Conservation (phyloP, 2,888 invertebrate genomes). For the Lepeophtheirus nordmannii region DNA sequence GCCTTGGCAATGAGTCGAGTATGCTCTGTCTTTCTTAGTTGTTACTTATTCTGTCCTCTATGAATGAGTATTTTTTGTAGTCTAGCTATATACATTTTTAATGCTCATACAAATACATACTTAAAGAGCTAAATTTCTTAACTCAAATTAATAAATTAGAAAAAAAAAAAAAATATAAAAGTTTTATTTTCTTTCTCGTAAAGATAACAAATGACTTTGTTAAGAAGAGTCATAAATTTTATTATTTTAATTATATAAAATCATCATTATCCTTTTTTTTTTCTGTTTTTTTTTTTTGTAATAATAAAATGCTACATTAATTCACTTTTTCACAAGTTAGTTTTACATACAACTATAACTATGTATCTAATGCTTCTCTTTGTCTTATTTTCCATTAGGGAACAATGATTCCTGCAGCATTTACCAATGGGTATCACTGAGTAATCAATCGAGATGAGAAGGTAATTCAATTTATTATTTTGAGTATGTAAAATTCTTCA, state of each 20-base stretch:
- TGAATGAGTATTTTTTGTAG: no score
- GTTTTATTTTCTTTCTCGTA: not conserved
- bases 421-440: slow-evolving; percentile 6
- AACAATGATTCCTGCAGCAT: slow-evolving; percentile 3
- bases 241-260: not conserved
- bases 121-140: not conserved
- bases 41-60: no score
- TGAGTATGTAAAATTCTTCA: not conserved
- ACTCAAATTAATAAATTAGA: not conserved
- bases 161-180: not conserved
- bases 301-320: not conserved
- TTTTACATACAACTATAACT: no score
- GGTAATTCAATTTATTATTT: not conserved
- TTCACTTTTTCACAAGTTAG: not conserved
- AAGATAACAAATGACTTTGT: no score
- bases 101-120: not conserved
- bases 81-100: not conserved
- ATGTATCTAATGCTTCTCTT: no score
- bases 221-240: not conserved
- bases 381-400: not conserved
- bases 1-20: slow-evolving; percentile 78
- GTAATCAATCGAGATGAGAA: not conserved
- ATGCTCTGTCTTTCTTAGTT: no score
- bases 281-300: no score
- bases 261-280: not conserved